Evolutionary conservation across 2,797 vertebrate species (phyloP).

Genomic region (Pseudochromis fuscus): DNA sequence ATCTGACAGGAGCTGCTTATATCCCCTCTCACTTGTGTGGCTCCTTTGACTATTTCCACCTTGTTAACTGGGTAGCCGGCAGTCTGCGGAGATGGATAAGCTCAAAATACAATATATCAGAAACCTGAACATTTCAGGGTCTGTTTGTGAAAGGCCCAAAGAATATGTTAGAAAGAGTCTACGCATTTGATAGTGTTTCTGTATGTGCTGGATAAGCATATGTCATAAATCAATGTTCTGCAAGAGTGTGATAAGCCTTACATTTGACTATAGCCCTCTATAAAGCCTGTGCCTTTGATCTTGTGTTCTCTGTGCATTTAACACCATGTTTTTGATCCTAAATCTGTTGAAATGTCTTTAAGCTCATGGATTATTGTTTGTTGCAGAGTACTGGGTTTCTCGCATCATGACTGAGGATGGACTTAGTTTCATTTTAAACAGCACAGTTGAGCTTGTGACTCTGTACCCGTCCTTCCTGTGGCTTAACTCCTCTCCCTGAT

Average conservation of each 20-base stretch:
- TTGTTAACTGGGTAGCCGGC: constrained; percentile 63
- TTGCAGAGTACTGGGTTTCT: constrained; percentile 22
- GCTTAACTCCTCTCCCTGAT: neutral
- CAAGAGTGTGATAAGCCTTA: constrained; percentile 75
- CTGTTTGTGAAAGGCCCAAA: constrained; percentile 55
- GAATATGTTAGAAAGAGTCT: constrained; percentile 51
- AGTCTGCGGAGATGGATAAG: constrained; percentile 70
- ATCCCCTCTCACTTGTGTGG: constrained; percentile 44
- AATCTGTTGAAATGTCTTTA: constrained; percentile 58
- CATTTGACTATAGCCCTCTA: constrained; percentile 62
- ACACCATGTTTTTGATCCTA: constrained; percentile 64
- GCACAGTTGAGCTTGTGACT: neutral
- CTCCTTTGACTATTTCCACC: constrained; percentile 65
- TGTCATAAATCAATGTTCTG: constrained; percentile 74
- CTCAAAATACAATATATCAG: constrained; percentile 64
- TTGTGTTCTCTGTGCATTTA: constrained; percentile 66
- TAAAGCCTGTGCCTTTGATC: constrained; percentile 72
- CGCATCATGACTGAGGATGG: constrained; percentile 19
- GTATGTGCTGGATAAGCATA: constrained; percentile 72
- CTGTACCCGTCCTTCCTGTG: constrained; percentile 1
- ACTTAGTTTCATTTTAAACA: constrained; percentile 27
- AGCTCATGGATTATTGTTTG: constrained; percentile 68
- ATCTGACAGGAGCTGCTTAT: constrained; percentile 59
- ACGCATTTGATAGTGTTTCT: constrained; percentile 68
- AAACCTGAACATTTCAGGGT: constrained; percentile 57